Evolutionary conservation across 2,797 vertebrate species (phyloP), one percentile per base, ranked within the genome.

Genomic region (Sternotherus odoratus): DNA sequence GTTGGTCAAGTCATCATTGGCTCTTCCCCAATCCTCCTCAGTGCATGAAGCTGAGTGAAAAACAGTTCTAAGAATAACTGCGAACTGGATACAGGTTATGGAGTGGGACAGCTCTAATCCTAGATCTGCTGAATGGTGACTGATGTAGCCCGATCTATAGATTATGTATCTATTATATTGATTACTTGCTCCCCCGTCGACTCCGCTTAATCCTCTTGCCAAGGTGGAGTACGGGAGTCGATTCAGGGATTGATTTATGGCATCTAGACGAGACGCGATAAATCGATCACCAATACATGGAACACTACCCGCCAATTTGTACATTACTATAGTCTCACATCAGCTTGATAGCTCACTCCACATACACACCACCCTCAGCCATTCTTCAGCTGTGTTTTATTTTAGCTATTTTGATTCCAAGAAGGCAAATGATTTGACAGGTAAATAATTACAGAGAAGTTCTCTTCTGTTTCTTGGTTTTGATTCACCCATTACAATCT

Each of bases 391-490:
- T 50, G 16, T 50, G 19, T 1, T 17, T 30, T 77, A 21, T 54
- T 13, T 11, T 30, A 54, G 16, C 16, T 53, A 6, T 13, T 28
- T 24, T 39, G n/a, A 24, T 8, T 79, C 36, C 26, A 57, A 28
- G 39, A 28, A 21, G 5, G 78, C 43, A 51, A 5, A 5, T 2
- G 6, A 78, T 4, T 46, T 1, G 0, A 51, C 51, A 1, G 30
- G 46, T 54, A 33, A 5, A 43, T 6, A 60, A 51, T 39, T 30
- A 33, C 23, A 72, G 10, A 16, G 46, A 15, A 4, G 11, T 36
- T 12, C 46, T 36, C n/a, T 17, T 17, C n/a, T 36, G 19, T 66
- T 66, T 17, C n/a, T 36, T 53, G 36, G 39, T 33, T 19, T 3
- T 50, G 49, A 12, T 75, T 49, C 26, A 0, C 11, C 24, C 19